These are phyloP conservation scores for Graptemys geographica DNA, from an alignment of 2,797 vertebrate genomes.

Conservation along the genomic window DNA sequence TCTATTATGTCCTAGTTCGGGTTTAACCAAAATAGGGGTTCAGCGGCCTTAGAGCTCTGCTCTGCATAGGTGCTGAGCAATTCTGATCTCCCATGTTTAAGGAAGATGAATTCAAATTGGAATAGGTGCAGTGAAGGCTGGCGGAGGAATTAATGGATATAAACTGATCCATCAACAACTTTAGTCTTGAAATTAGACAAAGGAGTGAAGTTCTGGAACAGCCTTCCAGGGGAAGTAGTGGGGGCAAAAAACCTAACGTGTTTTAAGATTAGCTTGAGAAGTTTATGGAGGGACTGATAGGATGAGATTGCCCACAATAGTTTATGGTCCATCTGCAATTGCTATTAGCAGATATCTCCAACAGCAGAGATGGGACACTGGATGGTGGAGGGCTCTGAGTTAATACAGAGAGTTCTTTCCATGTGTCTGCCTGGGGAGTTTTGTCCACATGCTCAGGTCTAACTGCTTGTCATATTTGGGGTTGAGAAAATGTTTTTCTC, in stretches of 20 bases:
- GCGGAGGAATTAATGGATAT: background rate
- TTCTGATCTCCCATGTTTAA: background rate
- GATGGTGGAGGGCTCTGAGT: background rate
- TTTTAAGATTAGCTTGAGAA: background rate
- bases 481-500: background rate
- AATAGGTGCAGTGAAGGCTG: background rate
- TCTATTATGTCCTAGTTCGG: accelerated
- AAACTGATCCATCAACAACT: background rate
- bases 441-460: background rate
- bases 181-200: background rate
- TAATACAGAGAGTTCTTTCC: background rate
- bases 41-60: background rate
- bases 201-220: background rate
- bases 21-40: background rate
- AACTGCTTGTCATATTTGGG: background rate
- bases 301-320: background rate
- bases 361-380: background rate
- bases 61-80: conserved; percentile 32
- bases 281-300: background rate
- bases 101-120: background rate
- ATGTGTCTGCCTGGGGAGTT: background rate
- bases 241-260: background rate
- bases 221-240: background rate
- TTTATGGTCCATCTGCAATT: background rate
- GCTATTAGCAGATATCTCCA: background rate